Evolutionary conservation across 2,113 vertebrate genomes (phyloP).

Genomic region (Pyxicephalus adspersus): DNA sequence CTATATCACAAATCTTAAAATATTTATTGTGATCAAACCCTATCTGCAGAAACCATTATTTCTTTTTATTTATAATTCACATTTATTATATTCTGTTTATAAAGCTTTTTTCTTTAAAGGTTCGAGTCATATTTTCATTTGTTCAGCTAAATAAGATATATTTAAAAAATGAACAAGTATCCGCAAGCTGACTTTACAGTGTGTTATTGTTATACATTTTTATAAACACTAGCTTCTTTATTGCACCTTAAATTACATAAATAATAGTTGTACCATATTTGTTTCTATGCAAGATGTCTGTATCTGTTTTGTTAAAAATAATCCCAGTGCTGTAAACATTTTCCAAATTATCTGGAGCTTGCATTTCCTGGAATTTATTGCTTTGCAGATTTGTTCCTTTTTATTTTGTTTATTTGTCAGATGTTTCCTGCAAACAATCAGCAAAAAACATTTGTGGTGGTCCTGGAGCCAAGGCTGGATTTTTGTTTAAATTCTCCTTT

Average conservation of each 20-base stretch:
- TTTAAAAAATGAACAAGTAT: background rate
- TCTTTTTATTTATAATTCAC: no score
- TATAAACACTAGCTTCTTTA: background rate
- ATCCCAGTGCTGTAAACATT: conserved; percentile 42
- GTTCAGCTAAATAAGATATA: no score
- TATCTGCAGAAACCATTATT: no score
- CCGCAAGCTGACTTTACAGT: background rate
- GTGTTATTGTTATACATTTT: background rate
- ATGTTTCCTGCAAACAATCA: conserved; percentile 27
- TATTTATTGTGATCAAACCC: no score
- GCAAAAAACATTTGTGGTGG: conserved; percentile 35
- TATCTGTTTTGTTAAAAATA: conserved; percentile 42
- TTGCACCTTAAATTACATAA: conserved; percentile 12
- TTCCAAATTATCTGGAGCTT: conserved; percentile 46
- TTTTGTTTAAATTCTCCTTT: background rate
- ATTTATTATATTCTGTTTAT: background rate
- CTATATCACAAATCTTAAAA: no score
- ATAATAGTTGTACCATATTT: conserved; percentile 41
- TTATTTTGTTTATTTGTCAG: conserved; percentile 45
- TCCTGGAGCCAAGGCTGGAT: conserved; percentile 9
- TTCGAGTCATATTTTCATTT: no score
- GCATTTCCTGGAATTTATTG: conserved; percentile 52
- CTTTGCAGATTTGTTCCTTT: conserved; percentile 36
- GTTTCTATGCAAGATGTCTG: conserved; percentile 35
- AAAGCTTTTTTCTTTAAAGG: background rate